Evolutionary conservation across 1,140 invertebrate species (phyloP).

Genomic region (Drosophila micromelanica): DNA sequence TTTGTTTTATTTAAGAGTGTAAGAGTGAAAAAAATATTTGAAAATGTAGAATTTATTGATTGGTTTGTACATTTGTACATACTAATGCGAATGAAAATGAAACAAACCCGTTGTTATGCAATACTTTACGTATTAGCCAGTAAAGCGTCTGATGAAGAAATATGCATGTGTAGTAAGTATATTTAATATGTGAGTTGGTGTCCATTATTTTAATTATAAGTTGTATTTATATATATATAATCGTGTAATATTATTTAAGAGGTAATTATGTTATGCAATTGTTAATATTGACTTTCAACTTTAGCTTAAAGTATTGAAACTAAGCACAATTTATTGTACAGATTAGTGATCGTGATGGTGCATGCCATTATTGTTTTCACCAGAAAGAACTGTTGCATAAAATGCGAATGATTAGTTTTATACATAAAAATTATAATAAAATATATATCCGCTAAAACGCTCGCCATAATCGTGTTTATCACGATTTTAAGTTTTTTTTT

Average conservation of each 20-base stretch:
- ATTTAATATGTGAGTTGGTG: neutral
- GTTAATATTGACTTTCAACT: constrained; percentile 5
- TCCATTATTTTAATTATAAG: neutral
- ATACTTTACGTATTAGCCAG: neutral
- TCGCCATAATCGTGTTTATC: too few relatives aligned
- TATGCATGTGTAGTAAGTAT: constrained; percentile 5
- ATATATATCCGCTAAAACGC: neutral
- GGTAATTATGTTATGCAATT: constrained; percentile 30
- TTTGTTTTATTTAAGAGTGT: neutral
- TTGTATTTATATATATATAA: neutral
- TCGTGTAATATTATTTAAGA: constrained; percentile 18
- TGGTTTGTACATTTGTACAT: neutral
- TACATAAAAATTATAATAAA: constrained; percentile 2
- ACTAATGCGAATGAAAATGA: neutral
- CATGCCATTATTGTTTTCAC: neutral
- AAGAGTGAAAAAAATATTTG: neutral
- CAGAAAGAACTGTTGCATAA: constrained; percentile 5
- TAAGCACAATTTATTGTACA: constrained; percentile 10
- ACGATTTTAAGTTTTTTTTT: neutral
- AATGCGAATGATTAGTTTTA: constrained; percentile 9
- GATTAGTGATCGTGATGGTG: neutral
- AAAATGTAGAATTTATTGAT: neutral
- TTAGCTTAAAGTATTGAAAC: constrained; percentile 4
- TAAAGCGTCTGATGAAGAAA: constrained; percentile 10
- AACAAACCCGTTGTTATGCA: neutral